Evolutionary conservation across 1,140 invertebrate genomes (phyloP), one percentile per base, ranked within the genome.

Genomic region (Penaeus vannamei): DNA sequence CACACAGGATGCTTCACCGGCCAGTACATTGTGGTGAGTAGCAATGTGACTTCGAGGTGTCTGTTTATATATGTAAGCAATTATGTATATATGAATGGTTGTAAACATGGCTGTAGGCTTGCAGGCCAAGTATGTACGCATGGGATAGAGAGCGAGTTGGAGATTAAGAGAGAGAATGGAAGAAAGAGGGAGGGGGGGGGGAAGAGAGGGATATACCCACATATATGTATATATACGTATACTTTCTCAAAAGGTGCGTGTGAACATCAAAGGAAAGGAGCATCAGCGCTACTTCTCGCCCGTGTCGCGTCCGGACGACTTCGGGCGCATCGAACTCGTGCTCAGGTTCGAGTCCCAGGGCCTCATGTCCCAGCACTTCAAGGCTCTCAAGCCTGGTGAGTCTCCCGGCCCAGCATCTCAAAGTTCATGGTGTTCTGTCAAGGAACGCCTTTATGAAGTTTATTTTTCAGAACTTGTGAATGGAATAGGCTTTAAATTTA

Each of bases 241-340:
- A 12, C 53, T 53, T 53, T 53, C 53, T 17, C 53, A 53, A 53
- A 36, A 91, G 91, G 87, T 87, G 7, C 66, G 62, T 29, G 86
- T 90, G 12, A 72, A 29, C 20, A 69, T 89, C 23, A 72, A 85
- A 8, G 85, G 89, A 8, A 82, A 79, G n/a, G 85, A 86, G 20
- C 91, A 91, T 3, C 42, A 36, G 19, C 85, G 91, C 1, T 90
- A 87, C 85, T 90, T 91, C 59, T 91, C 91, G 7, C 91, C 91
- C 20, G 89, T 90, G 29, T 91, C 91, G 4, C 85, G 76, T n/a
- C 88, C 91, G 7, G 59, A 84, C 60, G 87, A 91, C 77, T 86
- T 86, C 53, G 85, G 80, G 0, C 17, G 19, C 17, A 87, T 91
- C 69, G 86, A 91, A 46, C 23, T 91, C 19, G 85, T 91, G n/a